Conservation (phyloP, 64 coral and sea anemone species). For the Montipora foliosa region DNA sequence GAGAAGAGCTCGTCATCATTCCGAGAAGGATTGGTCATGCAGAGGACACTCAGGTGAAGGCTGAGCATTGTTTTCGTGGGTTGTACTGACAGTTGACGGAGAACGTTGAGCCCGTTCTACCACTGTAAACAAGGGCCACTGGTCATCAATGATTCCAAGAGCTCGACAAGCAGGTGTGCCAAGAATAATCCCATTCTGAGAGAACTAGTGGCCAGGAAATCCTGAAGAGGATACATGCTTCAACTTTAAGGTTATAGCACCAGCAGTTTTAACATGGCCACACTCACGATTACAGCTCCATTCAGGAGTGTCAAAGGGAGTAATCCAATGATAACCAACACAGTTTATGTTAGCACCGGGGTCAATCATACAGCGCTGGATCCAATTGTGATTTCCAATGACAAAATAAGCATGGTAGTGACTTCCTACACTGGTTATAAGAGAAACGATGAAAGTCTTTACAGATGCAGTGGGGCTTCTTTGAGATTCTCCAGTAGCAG, state of each 20-base stretch:
- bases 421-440: too few relatives aligned
- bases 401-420: too few relatives aligned
- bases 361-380: too few relatives aligned
- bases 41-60: not conserved
- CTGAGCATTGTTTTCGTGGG: not conserved
- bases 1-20: slow-evolving; percentile 33
- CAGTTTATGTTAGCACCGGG: slow-evolving; percentile 27
- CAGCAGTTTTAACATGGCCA: not conserved
- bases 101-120: not conserved
- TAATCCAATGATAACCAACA: slow-evolving; percentile 56
- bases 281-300: slow-evolving; percentile 15
- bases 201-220: slow-evolving; percentile 29
- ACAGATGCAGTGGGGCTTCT: too few relatives aligned
- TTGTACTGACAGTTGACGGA: slow-evolving; percentile 4
- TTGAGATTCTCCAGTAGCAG: too few relatives aligned
- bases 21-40: not conserved
- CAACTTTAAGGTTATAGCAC: slow-evolving; percentile 26
- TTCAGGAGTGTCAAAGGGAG: slow-evolving; percentile 39
- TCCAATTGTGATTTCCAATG: too few relatives aligned
- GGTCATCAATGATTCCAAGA: slow-evolving; percentile 49
- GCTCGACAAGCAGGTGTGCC: slow-evolving; percentile 48
- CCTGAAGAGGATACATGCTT: slow-evolving; percentile 30
- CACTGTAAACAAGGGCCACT: slow-evolving; percentile 16
- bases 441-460: too few relatives aligned
- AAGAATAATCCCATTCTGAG: slow-evolving; percentile 27